Evolutionary conservation across 2,888 invertebrate species (phyloP), one percentile per base, ranked within the genome.

Genomic region (Scaptomyza tumidula): DNA sequence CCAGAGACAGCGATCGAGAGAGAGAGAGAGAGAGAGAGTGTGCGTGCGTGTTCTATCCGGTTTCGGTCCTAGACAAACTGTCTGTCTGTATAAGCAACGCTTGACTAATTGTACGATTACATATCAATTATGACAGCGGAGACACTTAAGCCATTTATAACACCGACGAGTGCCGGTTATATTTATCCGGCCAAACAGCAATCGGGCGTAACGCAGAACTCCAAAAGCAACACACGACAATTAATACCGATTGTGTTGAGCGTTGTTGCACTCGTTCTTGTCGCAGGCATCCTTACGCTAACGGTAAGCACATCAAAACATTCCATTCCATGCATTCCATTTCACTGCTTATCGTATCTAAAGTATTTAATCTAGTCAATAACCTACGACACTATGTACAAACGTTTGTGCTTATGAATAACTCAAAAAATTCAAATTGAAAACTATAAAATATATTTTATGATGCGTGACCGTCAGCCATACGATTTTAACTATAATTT

Each of bases 131-230:
- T 92, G 92, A 92, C 91, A 59, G 91, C 91, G 56, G 92, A 92
- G 89, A 91, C 92, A 71, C 85, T 92, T 69, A 92, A 91, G 64
- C 91, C 92, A 60, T 92, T 92, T 74, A 91, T 92, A 80, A 85
- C 90, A 65, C 83, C 90, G 67, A 87, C 89, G 67, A 89, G 89
- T 75, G 85, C 50, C 78, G 89, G 72, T 69, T 88, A 89, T 53
- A 80, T 79, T 66, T 91, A 86, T 64, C 84, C 88, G 83, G 79
- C 89, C 65, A 83, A 83, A 70, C 89, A 85, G 71, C 89, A 85
- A 43, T 75, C 86, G 58, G 73, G 71, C 49, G 53, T 67, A 48
- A 56, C 33, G 33, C 33, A 72, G 35, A 74, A 79, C 48, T 66
- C 81, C 55, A 78, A 78, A 49, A 76, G 80, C 41, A 81, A 79